These are phyloP conservation scores for Limosa lapponica DNA, from an alignment of 2,797 vertebrate species.

Conservation along the genomic window DNA sequence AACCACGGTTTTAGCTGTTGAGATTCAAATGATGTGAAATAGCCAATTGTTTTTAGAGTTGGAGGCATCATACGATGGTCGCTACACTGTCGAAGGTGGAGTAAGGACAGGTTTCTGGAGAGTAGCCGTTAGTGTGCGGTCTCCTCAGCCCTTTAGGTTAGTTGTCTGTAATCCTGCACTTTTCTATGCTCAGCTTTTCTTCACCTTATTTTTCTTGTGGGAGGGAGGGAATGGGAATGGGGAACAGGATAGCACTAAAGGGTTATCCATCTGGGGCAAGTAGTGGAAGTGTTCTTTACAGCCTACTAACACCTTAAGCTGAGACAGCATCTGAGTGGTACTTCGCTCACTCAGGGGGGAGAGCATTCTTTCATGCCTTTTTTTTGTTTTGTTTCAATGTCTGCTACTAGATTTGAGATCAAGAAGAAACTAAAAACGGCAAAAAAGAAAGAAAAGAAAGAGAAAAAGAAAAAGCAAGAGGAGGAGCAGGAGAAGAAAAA, in stretches of 20 bases:
- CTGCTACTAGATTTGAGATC: conserved; percentile 91
- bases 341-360: background rate
- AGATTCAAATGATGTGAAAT: background rate
- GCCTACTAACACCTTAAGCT: background rate
- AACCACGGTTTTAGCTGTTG: background rate
- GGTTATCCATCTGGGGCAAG: background rate
- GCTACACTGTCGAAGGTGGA: background rate
- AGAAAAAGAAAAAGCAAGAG: conserved; percentile 98
- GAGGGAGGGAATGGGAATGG: background rate
- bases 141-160: background rate
- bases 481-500: conserved; percentile 98
- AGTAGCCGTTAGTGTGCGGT: background rate
- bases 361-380: background rate
- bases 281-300: background rate
- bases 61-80: background rate
- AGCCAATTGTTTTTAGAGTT: background rate
- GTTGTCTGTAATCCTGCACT: background rate
- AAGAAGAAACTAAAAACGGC: conserved; percentile 98
- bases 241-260: background rate
- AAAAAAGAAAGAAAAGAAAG: conserved; percentile 98
- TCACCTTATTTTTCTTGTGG: background rate
- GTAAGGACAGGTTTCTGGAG: background rate
- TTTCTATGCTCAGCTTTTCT: background rate
- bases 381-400: conserved; percentile 35
- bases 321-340: background rate